Conservation (phyloP, 2,797 vertebrate species). For the Anguilla marmorata region DNA sequence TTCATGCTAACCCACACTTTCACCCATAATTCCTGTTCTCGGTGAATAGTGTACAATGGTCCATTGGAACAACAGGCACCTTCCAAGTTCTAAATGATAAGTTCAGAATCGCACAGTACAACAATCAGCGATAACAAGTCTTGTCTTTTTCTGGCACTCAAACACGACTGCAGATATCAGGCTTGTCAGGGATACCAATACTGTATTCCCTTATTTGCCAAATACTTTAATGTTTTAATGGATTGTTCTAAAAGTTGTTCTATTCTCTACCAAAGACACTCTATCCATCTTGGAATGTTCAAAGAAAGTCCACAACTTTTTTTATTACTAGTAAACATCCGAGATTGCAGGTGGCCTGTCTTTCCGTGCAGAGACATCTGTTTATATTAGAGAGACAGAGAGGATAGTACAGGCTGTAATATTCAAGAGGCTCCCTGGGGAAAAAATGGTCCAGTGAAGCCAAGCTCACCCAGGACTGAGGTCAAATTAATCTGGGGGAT, state of each 20-base stretch:
- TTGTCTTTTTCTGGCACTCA: background rate
- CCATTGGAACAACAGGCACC: background rate
- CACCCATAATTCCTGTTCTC: conserved; percentile 21
- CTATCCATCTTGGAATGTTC: conserved; percentile 11
- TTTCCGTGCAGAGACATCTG: background rate
- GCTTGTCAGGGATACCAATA: background rate
- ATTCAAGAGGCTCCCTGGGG: conserved; percentile 15
- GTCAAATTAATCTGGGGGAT: conserved; percentile 33
- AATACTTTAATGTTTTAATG: background rate
- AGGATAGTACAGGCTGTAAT: conserved; percentile 34
- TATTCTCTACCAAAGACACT: background rate
- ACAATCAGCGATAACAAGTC: background rate
- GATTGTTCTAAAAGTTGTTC: background rate
- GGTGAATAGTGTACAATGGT: background rate
- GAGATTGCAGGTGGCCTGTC: conserved; percentile 7
- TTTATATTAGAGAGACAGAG: conserved; percentile 33
- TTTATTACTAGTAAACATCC: conserved; percentile 32
- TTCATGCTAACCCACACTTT: background rate
- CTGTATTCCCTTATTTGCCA: conserved; percentile 18
- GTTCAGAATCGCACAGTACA: background rate
- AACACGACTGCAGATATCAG: background rate
- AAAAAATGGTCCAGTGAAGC: conserved; percentile 29
- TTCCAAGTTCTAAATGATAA: background rate
- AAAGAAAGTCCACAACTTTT: conserved; percentile 30
- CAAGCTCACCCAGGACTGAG: background rate